Base-by-base conservation (phyloP, 1,140 invertebrate species). In the Cepaea nemoralis region DNA sequence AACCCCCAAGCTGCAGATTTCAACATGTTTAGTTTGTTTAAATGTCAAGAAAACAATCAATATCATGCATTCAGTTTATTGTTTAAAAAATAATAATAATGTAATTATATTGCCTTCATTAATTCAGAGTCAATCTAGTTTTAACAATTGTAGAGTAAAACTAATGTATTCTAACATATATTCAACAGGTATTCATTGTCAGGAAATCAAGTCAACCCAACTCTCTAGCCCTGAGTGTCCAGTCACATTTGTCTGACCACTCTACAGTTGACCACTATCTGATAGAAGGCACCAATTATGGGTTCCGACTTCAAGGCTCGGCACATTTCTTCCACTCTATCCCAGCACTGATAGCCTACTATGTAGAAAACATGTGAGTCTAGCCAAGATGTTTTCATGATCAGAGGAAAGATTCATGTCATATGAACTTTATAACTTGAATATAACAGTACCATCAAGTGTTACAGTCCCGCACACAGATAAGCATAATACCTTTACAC, bases 231-330 rank as follows among this genome's bases (percentile, higher is more conserved):
- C 94, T 99, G 71, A 97, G 96, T 39, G 96, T 98, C 35, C 94
- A 97, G 69, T 92, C 98, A 84, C 96, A 96, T 0, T 93, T 94
- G 35, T 95, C 95, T 86, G 96, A 95, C 86, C 96, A 96, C 10
- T 95, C 96, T 10, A 96, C 96, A 27, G 97, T 98, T 83, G 97
- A 98, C 88, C 97, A 99, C 92, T 99, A 98, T 92, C 93, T 99
- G 80, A 97, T 99, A 70, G 96, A 98, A 90, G 94, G 95, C 22
- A 94, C 94, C 73, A 89, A 91, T 73, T 94, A 95, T 75, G 94
- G 95, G 83, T 93, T 98, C 81, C 95, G 96, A 69, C 93, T 99
- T 82, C 97, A 99, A 92, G 97, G 96, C 77, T 98, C 97, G 24
- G 95, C 96, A 86, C 97, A 98, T 92, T 94, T 95, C 84, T 99